Percentiles rank a stretch among this genome's conserved stretches.
These are phyloP conservation scores for Xanthorhoe spadicearia DNA, from an alignment of 2,888 invertebrate genomes.

Conservation along the genomic window DNA sequence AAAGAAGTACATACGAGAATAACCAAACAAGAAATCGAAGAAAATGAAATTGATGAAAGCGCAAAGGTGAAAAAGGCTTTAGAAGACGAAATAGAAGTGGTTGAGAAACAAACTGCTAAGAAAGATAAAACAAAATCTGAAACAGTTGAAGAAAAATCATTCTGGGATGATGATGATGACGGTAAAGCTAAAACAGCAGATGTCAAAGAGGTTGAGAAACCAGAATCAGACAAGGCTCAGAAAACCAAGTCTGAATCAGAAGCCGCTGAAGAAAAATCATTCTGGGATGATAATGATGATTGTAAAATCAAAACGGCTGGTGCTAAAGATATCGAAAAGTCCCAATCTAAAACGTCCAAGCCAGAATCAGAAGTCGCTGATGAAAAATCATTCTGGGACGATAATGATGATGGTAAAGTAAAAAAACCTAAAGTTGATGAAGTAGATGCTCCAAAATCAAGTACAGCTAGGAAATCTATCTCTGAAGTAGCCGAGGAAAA, in stretches of 20 bases:
- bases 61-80: constrained; percentile 57
- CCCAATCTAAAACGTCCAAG: constrained; percentile 48
- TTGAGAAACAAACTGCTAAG: constrained; percentile 53
- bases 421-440: constrained; percentile 58
- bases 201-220: constrained; percentile 54
- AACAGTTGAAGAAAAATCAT: constrained; percentile 18
- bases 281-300: constrained; percentile 68
- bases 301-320: constrained; percentile 39
- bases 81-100: constrained; percentile 55
- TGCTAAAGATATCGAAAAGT: constrained; percentile 46
- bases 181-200: constrained; percentile 55
- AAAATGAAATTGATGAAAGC: constrained; percentile 74
- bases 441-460: constrained; percentile 48
- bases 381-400: constrained; percentile 69
- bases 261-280: constrained; percentile 59
- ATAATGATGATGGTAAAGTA: constrained; percentile 55
- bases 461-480: constrained; percentile 53
- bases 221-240: constrained; percentile 47
- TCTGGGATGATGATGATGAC: constrained; percentile 67
- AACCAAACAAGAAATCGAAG: constrained; percentile 76
- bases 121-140: constrained; percentile 63
- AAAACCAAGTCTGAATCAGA: constrained; percentile 64
- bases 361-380: constrained; percentile 58
- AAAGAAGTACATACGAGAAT: constrained; percentile 81
- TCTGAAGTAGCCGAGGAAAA: constrained; percentile 63